Evolutionary conservation across 2,113 vertebrate species (phyloP), one percentile per base, ranked within the genome.

Genomic region (Sorex fumeus): DNA sequence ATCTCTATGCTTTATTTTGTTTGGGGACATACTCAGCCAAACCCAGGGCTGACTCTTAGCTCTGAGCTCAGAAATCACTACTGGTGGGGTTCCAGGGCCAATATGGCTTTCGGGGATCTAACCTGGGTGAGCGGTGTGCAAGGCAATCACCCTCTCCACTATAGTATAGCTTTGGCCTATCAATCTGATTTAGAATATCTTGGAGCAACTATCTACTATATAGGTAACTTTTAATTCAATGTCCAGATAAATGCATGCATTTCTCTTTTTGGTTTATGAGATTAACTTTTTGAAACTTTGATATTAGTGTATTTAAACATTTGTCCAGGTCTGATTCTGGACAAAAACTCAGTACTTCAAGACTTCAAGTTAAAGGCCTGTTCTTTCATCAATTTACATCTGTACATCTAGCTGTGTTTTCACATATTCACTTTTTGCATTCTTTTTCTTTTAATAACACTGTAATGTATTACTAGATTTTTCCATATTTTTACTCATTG

Each of bases 121-220:
- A 60, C 21, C 18, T 60, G 57, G 57, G 57, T 60, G 4, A 21
- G 21, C 57, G 5, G 21, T 60, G 5, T 21, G 18, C 18, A 60
- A 60, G 21, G 57, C 23, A 60, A 60, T 23, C 21, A 21, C 18
- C 57, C 21, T 60, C 21, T 23, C 57, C 6, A 23, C 21, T 60
- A 16, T 23, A 60, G 2, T 60, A 60, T 60, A 21, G 19, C 19
- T 60, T 60, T 60, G 53, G 19, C 57, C 18, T 12, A 32, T 27
- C 30, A 40, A 36, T 85, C 23, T 60, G 62, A 34, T 70, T 78
- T 78, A 84, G 77, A 78, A 78, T 78, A 77, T 15, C 25, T 88
- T 75, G 9, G 3, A 69, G 45, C 6, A 86, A 45, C 67, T 80
- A 34, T 6, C 50, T 3, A 64, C 30, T 88, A 2, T 77, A 28